These are phyloP conservation scores for Planococcus citri DNA, from an alignment of 1,140 invertebrate species.

Conservation along the genomic window DNA sequence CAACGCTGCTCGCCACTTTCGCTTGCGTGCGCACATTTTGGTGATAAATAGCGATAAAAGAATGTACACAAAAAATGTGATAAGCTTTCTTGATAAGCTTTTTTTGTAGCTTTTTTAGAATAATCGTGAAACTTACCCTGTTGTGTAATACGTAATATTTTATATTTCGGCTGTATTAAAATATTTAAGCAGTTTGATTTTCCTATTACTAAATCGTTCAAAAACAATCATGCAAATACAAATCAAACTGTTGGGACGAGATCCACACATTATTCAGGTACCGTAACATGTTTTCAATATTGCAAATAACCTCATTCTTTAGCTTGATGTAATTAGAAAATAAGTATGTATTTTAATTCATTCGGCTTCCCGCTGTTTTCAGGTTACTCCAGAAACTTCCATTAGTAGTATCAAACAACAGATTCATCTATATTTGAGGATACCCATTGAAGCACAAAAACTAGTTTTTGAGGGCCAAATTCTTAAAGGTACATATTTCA, in stretches of 20 bases:
- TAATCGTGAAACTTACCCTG: too few species aligned
- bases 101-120: too few species aligned
- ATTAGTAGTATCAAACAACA: neutral
- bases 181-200: too few species aligned
- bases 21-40: too few species aligned
- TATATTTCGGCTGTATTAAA: too few species aligned
- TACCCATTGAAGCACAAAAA: neutral
- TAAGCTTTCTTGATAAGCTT: too few species aligned
- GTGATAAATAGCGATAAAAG: too few species aligned
- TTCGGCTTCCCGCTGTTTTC: neutral
- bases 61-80: too few species aligned
- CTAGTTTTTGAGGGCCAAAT: neutral
- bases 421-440: neutral
- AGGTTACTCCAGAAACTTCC: neutral
- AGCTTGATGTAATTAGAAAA: neutral
- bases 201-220: too few species aligned
- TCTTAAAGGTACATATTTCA: neutral
- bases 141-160: too few species aligned
- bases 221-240: slow-evolving; percentile 6
- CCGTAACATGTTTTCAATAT: neutral
- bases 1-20: too few species aligned
- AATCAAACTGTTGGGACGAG: neutral
- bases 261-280: neutral
- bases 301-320: neutral
- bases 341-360: neutral